Percentiles rank a stretch among this genome's conserved stretches.
phyloP scores from a whole-genome alignment of 2,888 invertebrate genomes.

The Pyrrhosoma nymphula region DNA sequence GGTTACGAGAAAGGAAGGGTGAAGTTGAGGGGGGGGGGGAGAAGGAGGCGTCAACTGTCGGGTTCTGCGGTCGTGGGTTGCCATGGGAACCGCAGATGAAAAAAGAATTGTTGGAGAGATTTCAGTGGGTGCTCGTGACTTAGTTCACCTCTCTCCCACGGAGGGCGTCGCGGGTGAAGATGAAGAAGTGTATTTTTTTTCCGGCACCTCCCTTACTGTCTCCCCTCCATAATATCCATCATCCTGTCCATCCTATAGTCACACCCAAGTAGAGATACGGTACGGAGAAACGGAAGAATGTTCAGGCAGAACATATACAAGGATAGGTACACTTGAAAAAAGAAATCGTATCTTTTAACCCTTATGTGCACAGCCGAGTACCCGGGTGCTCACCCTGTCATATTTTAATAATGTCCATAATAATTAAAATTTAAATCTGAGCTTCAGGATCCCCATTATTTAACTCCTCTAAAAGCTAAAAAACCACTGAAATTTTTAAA shows the following conservation, averaged over 20 bases:
- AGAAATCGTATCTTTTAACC: too few relatives aligned
- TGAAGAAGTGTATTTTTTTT: background rate
- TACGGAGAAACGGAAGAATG: background rate
- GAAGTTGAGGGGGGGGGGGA: background rate
- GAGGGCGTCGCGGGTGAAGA: background rate
- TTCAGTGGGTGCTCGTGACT: background rate
- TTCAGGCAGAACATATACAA: too few relatives aligned
- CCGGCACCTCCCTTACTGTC: background rate
- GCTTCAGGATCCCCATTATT: too few relatives aligned
- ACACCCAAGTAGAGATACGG: background rate
- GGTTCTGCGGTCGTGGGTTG: background rate
- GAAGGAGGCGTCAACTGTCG: background rate
- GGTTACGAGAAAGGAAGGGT: background rate
- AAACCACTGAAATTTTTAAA: too few relatives aligned
- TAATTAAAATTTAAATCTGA: too few relatives aligned
- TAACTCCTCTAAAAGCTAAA: too few relatives aligned
- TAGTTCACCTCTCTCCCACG: slow-evolving; percentile 24
- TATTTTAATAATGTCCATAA: too few relatives aligned
- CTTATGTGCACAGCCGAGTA: too few relatives aligned
- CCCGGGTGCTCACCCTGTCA: too few relatives aligned
- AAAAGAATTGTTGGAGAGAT: background rate
- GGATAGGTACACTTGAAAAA: too few relatives aligned
- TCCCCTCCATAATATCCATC: background rate
- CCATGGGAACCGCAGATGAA: background rate
- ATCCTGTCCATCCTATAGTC: background rate